These are phyloP conservation scores for Coccyzus lansbergi DNA, from an alignment of 2,797 vertebrate genomes.

Conservation along the genomic window DNA sequence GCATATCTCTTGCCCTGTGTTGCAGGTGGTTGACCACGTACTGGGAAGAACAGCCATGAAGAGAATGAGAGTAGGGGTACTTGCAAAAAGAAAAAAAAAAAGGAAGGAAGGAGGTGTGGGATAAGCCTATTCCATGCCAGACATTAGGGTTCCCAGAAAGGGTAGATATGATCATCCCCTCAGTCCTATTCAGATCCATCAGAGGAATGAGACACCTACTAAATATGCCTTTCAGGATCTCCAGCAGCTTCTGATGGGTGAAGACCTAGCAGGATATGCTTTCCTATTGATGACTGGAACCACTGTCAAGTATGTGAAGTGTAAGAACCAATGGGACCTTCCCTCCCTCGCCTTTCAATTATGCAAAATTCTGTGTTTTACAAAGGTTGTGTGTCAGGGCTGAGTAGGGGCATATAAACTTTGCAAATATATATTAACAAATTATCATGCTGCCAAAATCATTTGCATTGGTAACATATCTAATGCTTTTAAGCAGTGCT, in stretches of 20 bases:
- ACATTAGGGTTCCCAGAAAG: neutral
- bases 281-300: neutral
- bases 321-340: neutral
- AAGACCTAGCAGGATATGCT: neutral
- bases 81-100: neutral
- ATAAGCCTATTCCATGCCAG: neutral
- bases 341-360: neutral
- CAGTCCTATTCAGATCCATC: neutral
- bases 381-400: neutral
- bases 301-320: neutral
- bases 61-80: neutral
- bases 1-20: neutral
- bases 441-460: conserved; percentile 50
- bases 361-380: conserved; percentile 15
- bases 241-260: neutral
- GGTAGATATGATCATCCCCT: neutral
- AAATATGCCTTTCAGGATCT: neutral
- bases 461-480: conserved; percentile 44
- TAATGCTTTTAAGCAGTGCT: conserved; percentile 51
- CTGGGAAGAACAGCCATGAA: neutral
- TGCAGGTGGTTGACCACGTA: neutral
- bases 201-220: neutral
- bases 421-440: conserved; percentile 60
- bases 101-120: neutral
- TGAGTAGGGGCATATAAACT: neutral